Percentiles rank a stretch among this genome's conserved stretches.
phyloP scores from a whole-genome alignment of 2,888 invertebrate genomes.

The Agonum fuliginosum region DNA sequence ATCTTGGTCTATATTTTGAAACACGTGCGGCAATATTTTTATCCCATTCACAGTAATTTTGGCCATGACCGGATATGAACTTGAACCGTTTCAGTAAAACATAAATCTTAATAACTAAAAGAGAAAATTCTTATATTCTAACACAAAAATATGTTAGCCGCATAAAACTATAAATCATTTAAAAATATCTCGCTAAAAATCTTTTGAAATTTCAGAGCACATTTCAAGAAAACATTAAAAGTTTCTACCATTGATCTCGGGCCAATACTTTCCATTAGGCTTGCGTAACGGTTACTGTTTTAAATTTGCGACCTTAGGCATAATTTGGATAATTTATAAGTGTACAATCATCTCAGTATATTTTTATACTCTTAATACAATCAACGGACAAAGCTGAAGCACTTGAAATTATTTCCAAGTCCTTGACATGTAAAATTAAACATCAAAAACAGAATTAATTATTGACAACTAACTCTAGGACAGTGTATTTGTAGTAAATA shows the following conservation, averaged over 20 bases:
- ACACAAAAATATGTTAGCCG: too few species aligned
- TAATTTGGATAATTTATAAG: conserved; percentile 5
- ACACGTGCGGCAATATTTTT: too few species aligned
- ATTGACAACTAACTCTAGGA: conserved; percentile 18
- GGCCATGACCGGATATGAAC: too few species aligned
- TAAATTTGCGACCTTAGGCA: neutral
- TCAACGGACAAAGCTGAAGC: conserved; percentile 12
- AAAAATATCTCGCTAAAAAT: too few species aligned
- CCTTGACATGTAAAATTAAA: conserved; percentile 19
- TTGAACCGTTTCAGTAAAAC: too few species aligned
- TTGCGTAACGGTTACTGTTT: neutral
- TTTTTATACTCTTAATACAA: conserved; percentile 9
- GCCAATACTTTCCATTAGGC: conserved; percentile 14
- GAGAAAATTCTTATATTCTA: too few species aligned
- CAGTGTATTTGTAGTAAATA: conserved; percentile 6
- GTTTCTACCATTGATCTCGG: neutral
- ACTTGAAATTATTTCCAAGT: conserved; percentile 5
- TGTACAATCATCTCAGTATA: neutral
- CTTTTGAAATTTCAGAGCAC: too few species aligned
- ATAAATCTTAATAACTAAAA: too few species aligned
- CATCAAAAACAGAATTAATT: neutral
- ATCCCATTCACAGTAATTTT: too few species aligned
- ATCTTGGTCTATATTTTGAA: too few species aligned
- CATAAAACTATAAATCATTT: too few species aligned
- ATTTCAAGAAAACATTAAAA: too few species aligned